phyloP scores from a whole-genome alignment of 2,888 invertebrate species.

The Melipona beecheii region DNA sequence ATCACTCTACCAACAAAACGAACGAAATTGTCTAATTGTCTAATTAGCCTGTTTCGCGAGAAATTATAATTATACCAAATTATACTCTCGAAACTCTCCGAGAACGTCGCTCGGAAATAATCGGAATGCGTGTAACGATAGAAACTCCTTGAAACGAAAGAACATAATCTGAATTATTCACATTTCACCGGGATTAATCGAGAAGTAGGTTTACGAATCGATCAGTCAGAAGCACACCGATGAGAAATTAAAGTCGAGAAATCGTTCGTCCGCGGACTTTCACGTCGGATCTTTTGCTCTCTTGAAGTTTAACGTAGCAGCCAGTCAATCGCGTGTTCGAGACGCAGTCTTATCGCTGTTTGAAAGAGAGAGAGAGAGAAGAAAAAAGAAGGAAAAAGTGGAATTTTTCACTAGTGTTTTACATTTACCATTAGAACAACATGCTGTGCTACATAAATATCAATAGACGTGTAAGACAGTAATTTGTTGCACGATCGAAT shows the following conservation, averaged over 20 bases:
- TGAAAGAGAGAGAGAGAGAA: too few species aligned
- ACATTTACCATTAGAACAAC: background rate
- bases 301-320: too few species aligned
- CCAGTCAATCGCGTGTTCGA: background rate
- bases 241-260: background rate
- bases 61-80: too few species aligned
- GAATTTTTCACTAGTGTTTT: background rate
- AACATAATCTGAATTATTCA: background rate
- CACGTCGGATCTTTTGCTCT: background rate
- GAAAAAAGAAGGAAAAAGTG: background rate
- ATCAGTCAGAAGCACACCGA: background rate
- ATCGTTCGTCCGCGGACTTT: background rate
- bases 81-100: too few species aligned
- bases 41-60: too few species aligned
- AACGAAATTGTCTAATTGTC: too few species aligned
- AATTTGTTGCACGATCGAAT: constrained; percentile 11
- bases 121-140: too few species aligned
- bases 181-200: background rate
- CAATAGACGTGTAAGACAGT: background rate
- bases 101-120: too few species aligned
- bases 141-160: too few species aligned
- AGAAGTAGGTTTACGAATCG: background rate
- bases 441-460: background rate
- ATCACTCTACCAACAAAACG: too few species aligned
- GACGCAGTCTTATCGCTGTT: background rate